A percentile compares a stretch with the other conserved stretches of the same genome.
These are phyloP conservation scores for Pristis pectinata DNA, from an alignment of 2,797 vertebrate species.

Conservation along the genomic window DNA sequence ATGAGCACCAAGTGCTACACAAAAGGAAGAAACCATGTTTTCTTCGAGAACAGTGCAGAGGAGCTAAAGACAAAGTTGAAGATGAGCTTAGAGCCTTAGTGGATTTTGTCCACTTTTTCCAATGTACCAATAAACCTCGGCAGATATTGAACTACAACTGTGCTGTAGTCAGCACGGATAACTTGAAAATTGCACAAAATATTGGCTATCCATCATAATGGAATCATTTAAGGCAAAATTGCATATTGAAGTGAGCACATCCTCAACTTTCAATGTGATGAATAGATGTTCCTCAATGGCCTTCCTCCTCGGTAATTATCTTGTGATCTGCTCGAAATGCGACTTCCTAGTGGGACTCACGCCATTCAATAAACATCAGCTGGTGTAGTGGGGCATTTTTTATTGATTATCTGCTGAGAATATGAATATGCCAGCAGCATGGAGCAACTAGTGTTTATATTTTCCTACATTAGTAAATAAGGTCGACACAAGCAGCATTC, in stretches of 20 bases:
- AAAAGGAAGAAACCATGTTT: neutral
- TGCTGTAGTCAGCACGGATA: neutral
- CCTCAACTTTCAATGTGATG: neutral
- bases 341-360: neutral
- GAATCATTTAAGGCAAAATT: neutral
- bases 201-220: neutral
- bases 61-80: neutral
- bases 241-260: neutral
- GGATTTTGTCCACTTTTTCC: neutral
- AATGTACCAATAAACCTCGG: neutral
- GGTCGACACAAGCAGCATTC: neutral
- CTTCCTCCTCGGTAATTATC: neutral
- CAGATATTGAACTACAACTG: neutral
- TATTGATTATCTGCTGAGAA: neutral
- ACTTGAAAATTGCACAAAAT: neutral
- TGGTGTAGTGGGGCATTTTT: neutral
- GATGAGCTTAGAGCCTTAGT: neutral
- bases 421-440: neutral
- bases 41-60: neutral
- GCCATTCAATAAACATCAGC: neutral
- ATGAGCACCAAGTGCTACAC: neutral
- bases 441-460: neutral
- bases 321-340: neutral
- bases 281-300: neutral
- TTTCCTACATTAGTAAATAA: neutral